Evolutionary conservation across 2,113 vertebrate species (phyloP), one percentile per base, ranked within the genome.

Genomic region (Spermophilus dauricus): DNA sequence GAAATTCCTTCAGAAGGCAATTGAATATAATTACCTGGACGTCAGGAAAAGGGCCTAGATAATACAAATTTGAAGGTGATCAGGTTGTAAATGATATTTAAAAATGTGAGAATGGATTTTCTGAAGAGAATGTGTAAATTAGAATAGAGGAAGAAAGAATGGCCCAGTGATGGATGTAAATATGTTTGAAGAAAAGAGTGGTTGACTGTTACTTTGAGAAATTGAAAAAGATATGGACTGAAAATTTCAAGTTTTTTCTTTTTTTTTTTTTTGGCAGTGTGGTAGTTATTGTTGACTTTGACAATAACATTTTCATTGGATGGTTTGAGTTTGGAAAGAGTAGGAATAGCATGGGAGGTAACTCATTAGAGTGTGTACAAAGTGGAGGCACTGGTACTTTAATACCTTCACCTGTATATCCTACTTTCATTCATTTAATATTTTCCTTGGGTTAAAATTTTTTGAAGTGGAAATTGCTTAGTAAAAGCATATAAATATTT

Each of bases 361-460:
- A 70, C 45, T 89, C 22, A 65, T 61, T 32, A 63, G 51, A 78
- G 12, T 65, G 20, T 88, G 16, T 45, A 22, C 51, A 37, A 56
- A 30, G 67, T 75, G 18, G 39, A 32, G n/a, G 39, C 61, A 18
- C 16, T 56, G n/a, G 8, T 30, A 69, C 26, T 34, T 34, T 58
- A 12, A 82, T 22, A 24, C 37, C 22, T 61, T 87, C 45, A 34
- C 30, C 83, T 58, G 18, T 28, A 39, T 61, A 17, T 80, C 13
- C 32, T 89, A 6, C 72, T 96, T 70, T 84, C 18, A 69, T 88
- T 58, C 37, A 39, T 51, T 77, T 61, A 51, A 53, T 93, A 89
- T 53, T 96, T 96, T 89, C 34, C 39, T 67, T 63, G 78, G 6
- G 14, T 77, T 93, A 73, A 70, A 89, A 45, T 77, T 84, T 34